These are phyloP conservation scores for Heliconius ethilla DNA, from an alignment of 2,888 invertebrate genomes.

Conservation along the genomic window DNA sequence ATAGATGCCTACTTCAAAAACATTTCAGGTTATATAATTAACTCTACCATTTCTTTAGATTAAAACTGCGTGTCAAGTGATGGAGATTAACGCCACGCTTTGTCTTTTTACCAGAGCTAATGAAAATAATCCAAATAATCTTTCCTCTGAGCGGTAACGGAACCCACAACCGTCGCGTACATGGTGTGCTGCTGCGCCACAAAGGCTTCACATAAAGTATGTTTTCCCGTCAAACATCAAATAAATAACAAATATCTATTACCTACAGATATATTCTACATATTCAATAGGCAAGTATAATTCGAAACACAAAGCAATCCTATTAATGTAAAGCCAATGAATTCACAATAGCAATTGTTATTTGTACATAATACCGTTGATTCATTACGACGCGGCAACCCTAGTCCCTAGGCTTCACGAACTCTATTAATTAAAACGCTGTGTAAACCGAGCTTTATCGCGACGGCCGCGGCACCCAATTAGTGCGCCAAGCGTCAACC, in stretches of 20 bases:
- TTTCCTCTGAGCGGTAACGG: background rate
- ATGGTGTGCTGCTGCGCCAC: background rate
- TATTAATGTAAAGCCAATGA: conserved; percentile 31
- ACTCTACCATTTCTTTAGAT: background rate
- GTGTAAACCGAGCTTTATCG: conserved; percentile 81
- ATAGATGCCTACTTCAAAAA: too few relatives aligned
- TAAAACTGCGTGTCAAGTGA: background rate
- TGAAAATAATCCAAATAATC: background rate
- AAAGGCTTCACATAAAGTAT: background rate
- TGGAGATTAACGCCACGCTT: background rate
- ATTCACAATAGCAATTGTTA: conserved; percentile 35
- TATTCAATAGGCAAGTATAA: background rate
- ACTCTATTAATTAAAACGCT: conserved; percentile 80
- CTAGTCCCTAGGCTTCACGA: conserved; percentile 61
- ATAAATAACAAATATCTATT: background rate
- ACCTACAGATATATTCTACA: background rate
- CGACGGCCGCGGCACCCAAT: conserved; percentile 67
- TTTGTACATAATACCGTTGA: conserved; percentile 36
- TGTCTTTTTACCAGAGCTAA: background rate
- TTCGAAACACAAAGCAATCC: conserved; percentile 23
- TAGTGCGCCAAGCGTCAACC: conserved; percentile 64
- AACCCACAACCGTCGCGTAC: background rate
- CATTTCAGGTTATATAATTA: background rate
- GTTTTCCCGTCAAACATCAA: background rate
- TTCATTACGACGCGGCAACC: conserved; percentile 51